Conservation (phyloP, 2,797 vertebrate species). For the Paedocypris micromegethes region DNA sequence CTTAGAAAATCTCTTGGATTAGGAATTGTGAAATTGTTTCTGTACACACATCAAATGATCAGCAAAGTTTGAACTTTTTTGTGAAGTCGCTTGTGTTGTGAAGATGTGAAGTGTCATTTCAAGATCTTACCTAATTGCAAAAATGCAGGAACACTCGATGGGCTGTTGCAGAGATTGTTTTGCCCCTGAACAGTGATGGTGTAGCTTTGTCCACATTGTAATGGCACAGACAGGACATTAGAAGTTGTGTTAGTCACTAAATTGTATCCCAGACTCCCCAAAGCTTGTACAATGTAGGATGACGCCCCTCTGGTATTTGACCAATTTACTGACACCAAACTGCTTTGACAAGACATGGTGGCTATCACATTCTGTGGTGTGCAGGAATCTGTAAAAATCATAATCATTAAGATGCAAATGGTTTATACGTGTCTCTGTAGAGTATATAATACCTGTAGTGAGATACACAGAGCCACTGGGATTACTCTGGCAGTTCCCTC, state of each 20-base stretch:
- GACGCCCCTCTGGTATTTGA: slow-evolving; percentile 38
- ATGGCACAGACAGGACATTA: slow-evolving; percentile 40
- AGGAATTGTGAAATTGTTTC: too few relatives aligned
- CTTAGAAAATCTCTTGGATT: too few relatives aligned
- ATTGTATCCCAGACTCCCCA: slow-evolving; percentile 52
- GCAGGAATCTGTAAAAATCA: slow-evolving; percentile 58
- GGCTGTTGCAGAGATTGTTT: slow-evolving; percentile 52
- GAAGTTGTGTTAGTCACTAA: slow-evolving; percentile 47
- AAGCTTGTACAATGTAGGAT: slow-evolving; percentile 54
- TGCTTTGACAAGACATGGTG: slow-evolving; percentile 49
- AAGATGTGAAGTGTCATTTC: not conserved
- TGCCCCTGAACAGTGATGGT: slow-evolving; percentile 55
- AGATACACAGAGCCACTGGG: slow-evolving; percentile 44
- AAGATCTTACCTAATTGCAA: slow-evolving; percentile 56
- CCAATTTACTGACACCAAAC: slow-evolving; percentile 58
- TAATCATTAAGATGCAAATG: too few relatives aligned
- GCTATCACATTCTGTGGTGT: slow-evolving; percentile 51
- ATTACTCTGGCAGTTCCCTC: slow-evolving; percentile 51
- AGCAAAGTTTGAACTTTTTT: too few relatives aligned
- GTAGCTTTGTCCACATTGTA: slow-evolving; percentile 65
- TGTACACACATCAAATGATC: too few relatives aligned
- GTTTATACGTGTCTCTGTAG: too few relatives aligned
- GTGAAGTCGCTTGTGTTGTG: too few relatives aligned
- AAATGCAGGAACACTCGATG: slow-evolving; percentile 48
- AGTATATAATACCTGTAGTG: slow-evolving; percentile 55